phyloP scores from a whole-genome alignment of 2,888 invertebrate species.

The Drosophila emarginata region DNA sequence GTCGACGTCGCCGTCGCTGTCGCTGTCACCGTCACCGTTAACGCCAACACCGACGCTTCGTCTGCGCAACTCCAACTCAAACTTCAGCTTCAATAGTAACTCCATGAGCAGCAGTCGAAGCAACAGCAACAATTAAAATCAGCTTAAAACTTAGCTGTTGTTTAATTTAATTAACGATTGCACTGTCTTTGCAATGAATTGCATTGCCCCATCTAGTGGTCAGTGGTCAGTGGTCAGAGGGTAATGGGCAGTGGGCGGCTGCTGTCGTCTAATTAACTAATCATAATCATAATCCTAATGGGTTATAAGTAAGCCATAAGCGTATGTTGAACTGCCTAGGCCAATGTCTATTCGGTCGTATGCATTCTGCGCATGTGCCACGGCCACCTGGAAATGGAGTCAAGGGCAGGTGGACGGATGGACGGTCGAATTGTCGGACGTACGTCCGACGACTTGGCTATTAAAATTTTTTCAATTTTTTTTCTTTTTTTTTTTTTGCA shows the following conservation, averaged over 20 bases:
- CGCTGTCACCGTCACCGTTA: too few relatives aligned
- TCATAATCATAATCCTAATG: conserved; percentile 36
- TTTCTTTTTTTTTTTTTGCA: conserved; percentile 25
- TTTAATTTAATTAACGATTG: conserved; percentile 47
- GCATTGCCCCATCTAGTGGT: conserved; percentile 23
- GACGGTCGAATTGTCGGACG: conserved; percentile 28
- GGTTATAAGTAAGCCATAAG: conserved; percentile 12
- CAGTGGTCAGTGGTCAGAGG: conserved; percentile 4
- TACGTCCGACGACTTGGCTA: conserved; percentile 42
- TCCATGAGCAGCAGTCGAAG: conserved; percentile 13
- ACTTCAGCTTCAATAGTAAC: neutral
- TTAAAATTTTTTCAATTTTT: conserved; percentile 31
- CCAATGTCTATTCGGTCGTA: conserved; percentile 40
- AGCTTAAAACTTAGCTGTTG: conserved; percentile 30
- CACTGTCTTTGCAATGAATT: conserved; percentile 3
- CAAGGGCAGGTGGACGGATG: conserved; percentile 59
- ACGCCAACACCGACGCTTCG: conserved; percentile 9
- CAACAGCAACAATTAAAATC: conserved; percentile 47
- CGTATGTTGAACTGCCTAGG: conserved; percentile 26
- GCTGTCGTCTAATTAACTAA: conserved; percentile 31
- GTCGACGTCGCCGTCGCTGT: too few relatives aligned
- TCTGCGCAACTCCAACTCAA: conserved; percentile 46
- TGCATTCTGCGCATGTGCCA: conserved; percentile 68
- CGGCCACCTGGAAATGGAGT: conserved; percentile 66
- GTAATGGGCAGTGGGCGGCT: conserved; percentile 25